Conservation (phyloP, 2,888 invertebrate species). For the Troilus luridus region DNA sequence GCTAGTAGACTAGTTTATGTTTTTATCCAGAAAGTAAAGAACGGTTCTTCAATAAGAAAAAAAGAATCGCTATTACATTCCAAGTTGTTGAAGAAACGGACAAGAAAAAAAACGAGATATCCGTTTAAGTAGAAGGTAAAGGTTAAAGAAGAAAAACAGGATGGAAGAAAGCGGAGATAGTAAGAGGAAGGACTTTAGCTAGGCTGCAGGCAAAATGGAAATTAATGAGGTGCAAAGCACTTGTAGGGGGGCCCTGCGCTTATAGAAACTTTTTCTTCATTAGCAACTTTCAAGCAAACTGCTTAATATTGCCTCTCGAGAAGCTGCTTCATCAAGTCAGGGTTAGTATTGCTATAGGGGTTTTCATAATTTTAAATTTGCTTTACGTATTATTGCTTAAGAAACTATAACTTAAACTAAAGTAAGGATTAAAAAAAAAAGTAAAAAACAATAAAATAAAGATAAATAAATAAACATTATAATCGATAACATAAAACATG, state of each 20-base stretch:
- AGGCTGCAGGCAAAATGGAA: conserved; percentile 37
- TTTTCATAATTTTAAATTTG: not conserved
- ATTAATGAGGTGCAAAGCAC: conserved; percentile 43
- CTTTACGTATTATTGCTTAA: no score
- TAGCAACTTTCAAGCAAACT: conserved; percentile 16
- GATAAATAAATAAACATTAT: no score
- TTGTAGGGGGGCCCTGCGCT: conserved; percentile 1
- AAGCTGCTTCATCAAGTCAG: not conserved
- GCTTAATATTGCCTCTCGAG: conserved; percentile 26
- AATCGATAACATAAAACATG: no score
- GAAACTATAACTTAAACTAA: no score
- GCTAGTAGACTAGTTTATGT: no score
- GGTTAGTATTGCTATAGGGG: not conserved
- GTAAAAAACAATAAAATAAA: no score
- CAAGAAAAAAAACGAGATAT: not conserved
- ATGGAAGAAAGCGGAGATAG: conserved; percentile 3
- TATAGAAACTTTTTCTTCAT: conserved; percentile 49
- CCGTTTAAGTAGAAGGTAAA: not conserved
- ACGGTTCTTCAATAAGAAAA: not conserved
- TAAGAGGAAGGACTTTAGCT: conserved; percentile 3
- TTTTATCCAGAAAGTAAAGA: no score
- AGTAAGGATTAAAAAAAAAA: no score
- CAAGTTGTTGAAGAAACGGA: not conserved
- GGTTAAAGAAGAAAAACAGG: not conserved
- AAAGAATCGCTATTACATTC: not conserved